Evolutionary conservation across 2,888 invertebrate species (phyloP), one percentile per base, ranked within the genome.

Genomic region (Cremastinae sp.): DNA sequence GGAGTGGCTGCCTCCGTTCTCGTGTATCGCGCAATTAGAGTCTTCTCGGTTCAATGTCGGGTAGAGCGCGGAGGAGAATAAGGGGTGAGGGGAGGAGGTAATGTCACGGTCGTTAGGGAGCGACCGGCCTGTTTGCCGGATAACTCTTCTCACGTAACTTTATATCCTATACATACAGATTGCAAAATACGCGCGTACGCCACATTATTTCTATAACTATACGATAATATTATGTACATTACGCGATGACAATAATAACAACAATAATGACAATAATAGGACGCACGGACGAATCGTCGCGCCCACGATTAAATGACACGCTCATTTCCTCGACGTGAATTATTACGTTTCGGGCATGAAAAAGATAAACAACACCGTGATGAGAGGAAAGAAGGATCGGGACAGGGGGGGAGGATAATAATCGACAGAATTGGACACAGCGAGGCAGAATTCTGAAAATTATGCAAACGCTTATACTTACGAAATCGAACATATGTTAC

Each of bases 31-130:
- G 78, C 82, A 85, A 87, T 88, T 87, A 86, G 83, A 78, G 70
- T 80, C 61, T 41, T 43, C 53, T 28, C 51, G 77, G 84, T 84
- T 81, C 84, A 85, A 86, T 85, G 85, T 79, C 83, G 84, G 78
- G 82, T 84, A 70, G 83, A 86, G n/a, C n/a, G n/a, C n/a, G n/a
- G 85, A 85, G 85, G 83, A 84, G 84, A 72, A 84, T 83, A 76
- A 28, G 28, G 5, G 28, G 28, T n/a, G n/a, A n/a, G 28, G 28
- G 28, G 28, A 28, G 84, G 61, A 81, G 84, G 74, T 85, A 88
- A 88, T 87, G 87, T 86, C 87, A 87, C 79, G 87, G 86, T 82
- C 85, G 70, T 72, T 74, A 73, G 78, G 65, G 69, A 74, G 78
- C 72, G 70, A 72, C 69, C 75, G 5, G 79, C 64, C 74, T 72